Evolutionary conservation across 2,113 vertebrate genomes (phyloP), one percentile per base, ranked within the genome.

Genomic region (Anarhynchus alexandrinus): DNA sequence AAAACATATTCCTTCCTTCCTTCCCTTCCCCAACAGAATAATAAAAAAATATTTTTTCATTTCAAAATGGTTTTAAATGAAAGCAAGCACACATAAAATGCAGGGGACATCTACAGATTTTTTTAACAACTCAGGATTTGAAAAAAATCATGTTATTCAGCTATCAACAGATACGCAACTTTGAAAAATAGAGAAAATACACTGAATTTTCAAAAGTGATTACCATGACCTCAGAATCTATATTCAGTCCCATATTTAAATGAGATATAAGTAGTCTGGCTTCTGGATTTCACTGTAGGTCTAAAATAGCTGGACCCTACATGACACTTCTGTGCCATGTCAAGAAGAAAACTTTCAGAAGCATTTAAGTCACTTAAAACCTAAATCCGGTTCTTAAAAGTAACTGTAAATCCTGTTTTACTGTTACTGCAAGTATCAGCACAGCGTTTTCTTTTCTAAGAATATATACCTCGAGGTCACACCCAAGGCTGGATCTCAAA

Each of bases 391-490:
- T 77, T 82, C 38, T 47, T 45, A 19, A 26, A 32, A 55, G 29
- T 20, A 59, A 27, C 15, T 23, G 27, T 19, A 45, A 76, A 30
- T 6, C 27, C 27, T 5, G 3, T 6, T 21, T 55, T 15, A n/a
- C 36, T 38, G 11, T 22, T 34, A 26, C 21, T 18, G 30, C 40
- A 42, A 34, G 36, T 49, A 32, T 6, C 22, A 15, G 12, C 22
- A 30, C 1, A 19, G 49, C 1, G 8, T 25, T 30, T 30, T 26
- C 42, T n/a, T 22, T 55, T 30, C 59, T 7, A 29, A 29, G 47
- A 18, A 32, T 0, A 5, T 5, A 3, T 3, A 11, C 32, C 20
- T 5, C 2, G 47, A 47, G 36, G 38, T 34, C 30, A 38, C 32
- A 43, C 27, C 59, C n/a, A 5, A 30, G 38, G 54, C 0, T 69